Percentiles rank a stretch among this genome's conserved stretches.
phyloP scores from a whole-genome alignment of 2,797 vertebrate species.

The Coregonus suidteri region DNA sequence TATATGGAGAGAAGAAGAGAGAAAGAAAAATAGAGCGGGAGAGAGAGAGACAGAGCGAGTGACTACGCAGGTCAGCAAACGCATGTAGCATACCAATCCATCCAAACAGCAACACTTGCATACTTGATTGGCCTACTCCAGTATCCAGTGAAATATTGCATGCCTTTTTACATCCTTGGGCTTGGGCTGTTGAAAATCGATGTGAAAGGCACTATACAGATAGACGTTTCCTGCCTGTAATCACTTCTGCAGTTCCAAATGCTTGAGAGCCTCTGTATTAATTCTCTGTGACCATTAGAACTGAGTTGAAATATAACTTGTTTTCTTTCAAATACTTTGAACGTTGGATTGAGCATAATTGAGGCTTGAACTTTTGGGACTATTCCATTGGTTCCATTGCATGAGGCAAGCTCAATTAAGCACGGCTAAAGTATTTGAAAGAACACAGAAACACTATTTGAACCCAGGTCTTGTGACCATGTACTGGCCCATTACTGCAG shows the following conservation, averaged over 20 bases:
- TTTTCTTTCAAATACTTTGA: not conserved
- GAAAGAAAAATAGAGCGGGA: not conserved
- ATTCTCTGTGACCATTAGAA: not conserved
- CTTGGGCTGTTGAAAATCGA: slow-evolving; percentile 18
- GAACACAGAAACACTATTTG: too few relatives aligned
- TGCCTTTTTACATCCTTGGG: slow-evolving; percentile 2
- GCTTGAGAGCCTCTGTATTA: slow-evolving; percentile 9
- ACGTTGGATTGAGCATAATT: not conserved
- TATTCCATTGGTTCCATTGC: too few relatives aligned
- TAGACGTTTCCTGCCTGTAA: slow-evolving; percentile 19
- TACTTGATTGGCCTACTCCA: slow-evolving; percentile 18
- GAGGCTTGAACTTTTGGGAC: too few relatives aligned
- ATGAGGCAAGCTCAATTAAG: too few relatives aligned
- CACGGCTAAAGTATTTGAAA: too few relatives aligned
- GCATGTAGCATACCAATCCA: not conserved
- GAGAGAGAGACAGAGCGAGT: not conserved
- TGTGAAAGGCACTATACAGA: slow-evolving; percentile 17
- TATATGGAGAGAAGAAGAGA: not conserved
- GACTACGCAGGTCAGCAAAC: slow-evolving; percentile 11
- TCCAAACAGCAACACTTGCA: slow-evolving; percentile 9
- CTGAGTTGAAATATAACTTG: not conserved
- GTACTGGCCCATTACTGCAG: too few relatives aligned
- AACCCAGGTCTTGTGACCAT: too few relatives aligned
- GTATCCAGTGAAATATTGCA: slow-evolving; percentile 11
- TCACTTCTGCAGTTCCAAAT: slow-evolving; percentile 14